Evolutionary conservation across 30 jellyfish, hydroid and myxozoan genomes (phyloP), one percentile per base, ranked within the genome.

Genomic region (Turritopsis dohrnii): DNA sequence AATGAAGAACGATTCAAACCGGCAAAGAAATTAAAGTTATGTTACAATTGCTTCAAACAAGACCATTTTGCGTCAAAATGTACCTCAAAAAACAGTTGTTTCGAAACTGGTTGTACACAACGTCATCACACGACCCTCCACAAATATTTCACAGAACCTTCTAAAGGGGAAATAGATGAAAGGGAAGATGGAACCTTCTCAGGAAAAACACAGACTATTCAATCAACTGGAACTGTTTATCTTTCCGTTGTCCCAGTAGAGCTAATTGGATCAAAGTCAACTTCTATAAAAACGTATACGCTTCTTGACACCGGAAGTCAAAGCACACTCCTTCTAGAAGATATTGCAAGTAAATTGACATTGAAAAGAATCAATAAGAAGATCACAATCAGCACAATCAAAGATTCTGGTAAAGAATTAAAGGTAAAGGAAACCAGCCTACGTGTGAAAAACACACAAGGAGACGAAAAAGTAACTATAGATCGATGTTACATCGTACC

Each of bases 241-340:
- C 83, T 74, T 29, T 22, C 54, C 16, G 65, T 74, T 8, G 83
- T 74, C 9, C 83, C 83, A 13, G 83, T 74, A 22, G 24, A 24
- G 83, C 9, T 74, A 74, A 9, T 74, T 26, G 65, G 21, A 13
- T 13, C 9, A 60, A 17, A 74, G 20, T 29, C 65, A n/a, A 26
- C 54, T 7, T 74, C 72, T 72, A 29, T n/a, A 26, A 74, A 72
- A 26, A 74, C 83, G 16, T 74, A 74, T n/a, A 60, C 83, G 18
- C 71, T 74, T 8, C 65, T 74, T 17, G 83, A 74, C 13, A 7
- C 65, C 41, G 83, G 83, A 28, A 74, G 83, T n/a, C 83, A 74
- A n/a, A 24, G 83, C 41, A 74, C 83, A 17, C 72, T 74, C 26
- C 54, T 74, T 52, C 28, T 16, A 7, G 18, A 21, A 8, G 8